A percentile compares a stretch with the other conserved stretches of the same genome.
Conservation (phyloP, 2,113 vertebrate genomes). For the Chunga burmeisteri region DNA sequence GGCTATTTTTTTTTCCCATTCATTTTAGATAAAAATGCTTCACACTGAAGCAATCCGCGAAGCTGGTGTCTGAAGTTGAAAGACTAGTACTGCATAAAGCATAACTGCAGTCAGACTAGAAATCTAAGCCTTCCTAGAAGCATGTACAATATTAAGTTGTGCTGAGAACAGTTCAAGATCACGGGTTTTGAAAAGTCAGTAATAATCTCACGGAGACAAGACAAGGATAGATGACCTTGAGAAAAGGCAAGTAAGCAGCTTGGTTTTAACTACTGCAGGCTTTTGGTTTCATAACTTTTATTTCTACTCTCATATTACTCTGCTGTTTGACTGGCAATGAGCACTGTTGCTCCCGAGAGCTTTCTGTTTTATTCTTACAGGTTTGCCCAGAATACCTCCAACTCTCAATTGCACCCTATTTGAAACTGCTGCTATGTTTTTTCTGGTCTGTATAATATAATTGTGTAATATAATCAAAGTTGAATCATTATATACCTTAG, state of each 20-base stretch:
- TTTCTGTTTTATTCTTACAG: not conserved
- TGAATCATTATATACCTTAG: not conserved
- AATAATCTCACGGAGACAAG: not conserved
- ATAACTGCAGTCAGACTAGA: not conserved
- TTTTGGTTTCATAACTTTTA: not conserved
- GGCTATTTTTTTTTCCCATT: not conserved
- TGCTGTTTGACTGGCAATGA: not conserved
- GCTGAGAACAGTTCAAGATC: not conserved
- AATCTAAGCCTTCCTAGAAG: not conserved
- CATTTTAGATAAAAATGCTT: not conserved
- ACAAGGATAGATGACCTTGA: not conserved
- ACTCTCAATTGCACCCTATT: not conserved
- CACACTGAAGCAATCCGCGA: not conserved
- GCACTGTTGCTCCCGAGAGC: not conserved
- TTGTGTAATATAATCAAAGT: not conserved
- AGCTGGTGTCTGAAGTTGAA: not conserved
- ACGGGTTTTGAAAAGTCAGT: not conserved
- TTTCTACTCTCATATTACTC: not conserved
- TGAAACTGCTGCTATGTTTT: not conserved
- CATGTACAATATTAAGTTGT: not conserved
- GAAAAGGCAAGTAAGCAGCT: not conserved
- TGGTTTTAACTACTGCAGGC: not conserved
- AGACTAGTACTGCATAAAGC: not conserved
- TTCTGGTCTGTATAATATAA: not conserved
- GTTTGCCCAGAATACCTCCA: not conserved